Evolutionary conservation across 2,888 invertebrate species (phyloP).

Genomic region (Cantharis lateralis): DNA sequence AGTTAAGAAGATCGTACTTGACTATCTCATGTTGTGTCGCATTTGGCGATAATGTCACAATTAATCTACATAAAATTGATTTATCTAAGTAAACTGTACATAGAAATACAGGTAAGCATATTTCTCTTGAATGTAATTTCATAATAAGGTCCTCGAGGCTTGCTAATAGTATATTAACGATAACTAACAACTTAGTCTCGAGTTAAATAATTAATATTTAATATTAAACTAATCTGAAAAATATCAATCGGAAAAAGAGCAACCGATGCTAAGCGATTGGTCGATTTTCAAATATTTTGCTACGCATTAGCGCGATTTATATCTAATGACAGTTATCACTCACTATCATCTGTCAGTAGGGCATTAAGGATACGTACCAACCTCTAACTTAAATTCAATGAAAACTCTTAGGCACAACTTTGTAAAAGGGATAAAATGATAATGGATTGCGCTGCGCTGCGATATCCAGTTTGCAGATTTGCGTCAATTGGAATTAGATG

Average conservation of each 20-base stretch:
- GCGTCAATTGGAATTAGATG: constrained; percentile 42
- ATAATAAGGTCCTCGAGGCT: not conserved
- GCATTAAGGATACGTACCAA: constrained; percentile 31
- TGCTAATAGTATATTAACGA: not conserved
- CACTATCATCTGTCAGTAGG: constrained; percentile 35
- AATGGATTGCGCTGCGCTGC: constrained; percentile 34
- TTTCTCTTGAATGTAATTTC: not conserved
- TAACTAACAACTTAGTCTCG: not conserved
- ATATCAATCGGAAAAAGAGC: not conserved
- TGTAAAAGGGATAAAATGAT: constrained; percentile 36
- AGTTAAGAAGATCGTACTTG: not conserved
- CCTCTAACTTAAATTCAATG: constrained; percentile 33
- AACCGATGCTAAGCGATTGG: not conserved
- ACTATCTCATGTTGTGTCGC: not conserved
- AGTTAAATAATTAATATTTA: not conserved
- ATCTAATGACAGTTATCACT: constrained; percentile 29
- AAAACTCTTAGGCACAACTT: constrained; percentile 25
- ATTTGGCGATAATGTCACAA: not conserved
- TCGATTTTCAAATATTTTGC: constrained; percentile 18
- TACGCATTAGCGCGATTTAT: constrained; percentile 19
- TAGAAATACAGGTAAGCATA: not conserved
- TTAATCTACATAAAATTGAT: not conserved
- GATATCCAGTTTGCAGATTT: constrained; percentile 29
- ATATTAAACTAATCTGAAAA: not conserved
- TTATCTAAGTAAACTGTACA: not conserved